These are phyloP conservation scores for Irena cyanogastra DNA, from an alignment of 2,113 vertebrate genomes.

Conservation along the genomic window DNA sequence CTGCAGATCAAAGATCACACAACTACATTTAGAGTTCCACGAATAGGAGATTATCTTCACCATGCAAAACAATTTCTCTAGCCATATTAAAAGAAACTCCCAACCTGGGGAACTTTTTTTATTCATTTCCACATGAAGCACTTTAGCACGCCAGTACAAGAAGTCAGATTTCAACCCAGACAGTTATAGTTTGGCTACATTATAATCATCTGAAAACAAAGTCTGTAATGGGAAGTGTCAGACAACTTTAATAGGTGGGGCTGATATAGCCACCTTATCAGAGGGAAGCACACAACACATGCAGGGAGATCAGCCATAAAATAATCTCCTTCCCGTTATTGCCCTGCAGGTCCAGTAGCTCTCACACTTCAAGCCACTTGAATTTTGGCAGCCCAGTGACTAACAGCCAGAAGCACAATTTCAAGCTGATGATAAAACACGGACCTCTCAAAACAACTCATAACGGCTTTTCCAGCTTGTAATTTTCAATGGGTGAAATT, in stretches of 20 bases:
- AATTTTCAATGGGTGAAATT: not conserved
- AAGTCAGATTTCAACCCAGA: constrained; percentile 31
- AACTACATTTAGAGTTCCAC: not conserved
- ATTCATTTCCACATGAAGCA: not conserved
- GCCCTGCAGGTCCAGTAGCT: constrained; percentile 31
- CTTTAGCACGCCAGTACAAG: not conserved
- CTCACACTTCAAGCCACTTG: constrained; percentile 16
- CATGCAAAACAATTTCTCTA: not conserved
- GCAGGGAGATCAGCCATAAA: constrained; percentile 17
- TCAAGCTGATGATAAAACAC: constrained; percentile 30
- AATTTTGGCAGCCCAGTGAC: constrained; percentile 53
- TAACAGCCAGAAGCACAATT: constrained; percentile 32
- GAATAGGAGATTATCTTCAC: not conserved
- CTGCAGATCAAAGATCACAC: not conserved
- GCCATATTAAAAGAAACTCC: not conserved
- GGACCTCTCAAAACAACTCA: constrained; percentile 41
- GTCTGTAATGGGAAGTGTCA: constrained; percentile 3
- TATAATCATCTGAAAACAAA: constrained; percentile 29
- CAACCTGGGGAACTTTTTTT: not conserved
- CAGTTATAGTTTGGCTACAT: not conserved
- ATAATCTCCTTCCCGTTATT: constrained; percentile 17
- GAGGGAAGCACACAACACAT: constrained; percentile 3
- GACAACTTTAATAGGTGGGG: constrained; percentile 49
- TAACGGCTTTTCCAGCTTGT: constrained; percentile 45
- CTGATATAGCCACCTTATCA: constrained; percentile 20